Base-by-base conservation (phyloP, 1,140 invertebrate genomes). In the Linepithema humile region DNA sequence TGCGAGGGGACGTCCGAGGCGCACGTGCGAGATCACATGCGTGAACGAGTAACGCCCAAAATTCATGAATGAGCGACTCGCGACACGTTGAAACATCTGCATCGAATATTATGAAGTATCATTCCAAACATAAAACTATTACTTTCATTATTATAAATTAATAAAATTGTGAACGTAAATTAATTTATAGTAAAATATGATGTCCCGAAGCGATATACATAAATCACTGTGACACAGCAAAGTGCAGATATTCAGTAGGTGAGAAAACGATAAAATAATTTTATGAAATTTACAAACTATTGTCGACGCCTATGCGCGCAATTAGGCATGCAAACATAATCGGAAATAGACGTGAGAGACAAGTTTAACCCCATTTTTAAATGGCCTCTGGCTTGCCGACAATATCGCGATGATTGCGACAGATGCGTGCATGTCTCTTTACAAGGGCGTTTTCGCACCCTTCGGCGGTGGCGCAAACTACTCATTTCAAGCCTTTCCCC, bases 401-500 rank as follows among this genome's bases (percentile, higher is more conserved):
- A 89, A 89, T 89, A 74, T 50, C 75, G 48, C 26, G 60, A 48
- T 89, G 88, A 89, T 89, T 89, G 87, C 85, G 87, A 89, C 88
- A 89, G 88, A 89, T 89, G 88, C 60, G 86, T 57, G 73, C 84
- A 83, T 89, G 88, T 89, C 86, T 70, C 67, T 88, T 89, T 89
- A 87, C 85, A 84, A 80, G 84, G 57, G 62, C 53, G 84, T 83
- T 89, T 90, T 85, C 88, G 88, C 88, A 83, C 85, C 85, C 88
- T 78, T 82, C 74, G 29, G n/a, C 15, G 26, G 43, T 23, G 29
- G 40, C 40, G 53, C 48, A 45, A 35, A 23, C 62, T 32, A 67
- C 69, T 73, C 77, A 70, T 73, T 64, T 60, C 62, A 48, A 73
- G 32, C 55, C 72, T 62, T 40, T 62, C 53, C 83, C 60, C 59